Base-by-base conservation (phyloP, 2,797 vertebrate genomes). In the Sebastolobus alascanus region DNA sequence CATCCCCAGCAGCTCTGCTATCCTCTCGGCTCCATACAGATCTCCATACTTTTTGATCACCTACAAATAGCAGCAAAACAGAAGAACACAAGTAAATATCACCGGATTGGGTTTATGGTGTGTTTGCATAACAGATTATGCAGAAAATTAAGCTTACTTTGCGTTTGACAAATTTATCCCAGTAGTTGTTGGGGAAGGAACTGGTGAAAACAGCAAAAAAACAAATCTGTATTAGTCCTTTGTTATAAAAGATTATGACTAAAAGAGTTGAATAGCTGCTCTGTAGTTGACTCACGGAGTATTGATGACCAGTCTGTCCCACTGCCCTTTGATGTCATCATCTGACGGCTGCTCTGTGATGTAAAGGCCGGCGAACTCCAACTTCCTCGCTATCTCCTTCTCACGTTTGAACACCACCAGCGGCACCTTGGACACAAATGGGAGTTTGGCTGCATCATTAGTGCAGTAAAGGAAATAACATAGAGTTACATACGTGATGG, bases 131-230 rank as follows among this genome's bases (percentile, higher is more conserved):
- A 60, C 18, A 83, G 74, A 82, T 90, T 33, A 73, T 16, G 78
- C 2, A 6, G 16, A 22, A 38, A 80, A 75, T 69, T 0, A 56
- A 31, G 86, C 96, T 91, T 96, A 97, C 98, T 96, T 99, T 99
- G 77, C 98, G 97, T 93, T 99, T 99, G 81, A 99, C 97, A 95
- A 99, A 99, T 93, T 99, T 99, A 94, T 99, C 99, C 98, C 98
- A 99, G 93, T 99, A 99, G 94, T 99, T 99, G 93, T 97, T 98
- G 77, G 99, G 99, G 85, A 99, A 99, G 74, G 98, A 99, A 83
- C 99, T 99, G 94, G 25, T 81, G 13, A 85, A 72, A 92, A 82
- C 84, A 90, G 64, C n/a, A 84, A 16, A 37, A 75, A 86, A 82
- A 90, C 3, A 73, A 35, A 69, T 27, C 3, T 68, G 12, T 13